phyloP scores from a whole-genome alignment of 1,140 invertebrate genomes.

The Homalodisca vitripennis region DNA sequence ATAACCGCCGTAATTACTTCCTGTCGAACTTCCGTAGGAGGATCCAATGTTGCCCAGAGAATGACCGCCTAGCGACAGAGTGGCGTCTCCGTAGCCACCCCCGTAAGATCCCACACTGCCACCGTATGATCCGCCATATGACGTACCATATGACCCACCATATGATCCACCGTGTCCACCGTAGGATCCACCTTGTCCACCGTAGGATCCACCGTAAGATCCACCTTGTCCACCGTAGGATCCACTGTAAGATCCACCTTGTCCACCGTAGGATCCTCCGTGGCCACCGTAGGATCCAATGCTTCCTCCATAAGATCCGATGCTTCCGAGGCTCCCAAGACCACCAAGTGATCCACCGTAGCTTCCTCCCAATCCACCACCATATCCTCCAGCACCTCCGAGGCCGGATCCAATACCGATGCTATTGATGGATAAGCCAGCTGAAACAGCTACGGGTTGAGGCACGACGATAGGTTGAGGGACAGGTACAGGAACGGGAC shows the following conservation, averaged over 20 bases:
- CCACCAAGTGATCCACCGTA: conserved; percentile 9
- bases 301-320: background rate
- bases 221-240: background rate
- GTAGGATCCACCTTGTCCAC: background rate
- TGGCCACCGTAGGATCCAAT: background rate
- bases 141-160: background rate
- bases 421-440: background rate
- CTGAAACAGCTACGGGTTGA: conserved; percentile 58
- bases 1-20: background rate
- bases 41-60: background rate
- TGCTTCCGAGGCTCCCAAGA: background rate
- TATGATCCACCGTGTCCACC: conserved; percentile 1
- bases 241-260: background rate
- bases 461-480: conserved; percentile 51
- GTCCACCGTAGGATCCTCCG: background rate
- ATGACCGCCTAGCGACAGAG: background rate
- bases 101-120: background rate
- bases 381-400: background rate
- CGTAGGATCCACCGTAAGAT: background rate
- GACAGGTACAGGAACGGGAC: conserved; percentile 27
- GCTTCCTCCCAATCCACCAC: background rate
- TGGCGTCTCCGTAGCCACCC: conserved; percentile 6
- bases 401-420: conserved; percentile 7
- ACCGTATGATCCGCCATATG: background rate
- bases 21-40: background rate